Base-by-base conservation (phyloP, 30 jellyfish, hydroid and myxozoan genomes). In the Morbakka virulenta region DNA sequence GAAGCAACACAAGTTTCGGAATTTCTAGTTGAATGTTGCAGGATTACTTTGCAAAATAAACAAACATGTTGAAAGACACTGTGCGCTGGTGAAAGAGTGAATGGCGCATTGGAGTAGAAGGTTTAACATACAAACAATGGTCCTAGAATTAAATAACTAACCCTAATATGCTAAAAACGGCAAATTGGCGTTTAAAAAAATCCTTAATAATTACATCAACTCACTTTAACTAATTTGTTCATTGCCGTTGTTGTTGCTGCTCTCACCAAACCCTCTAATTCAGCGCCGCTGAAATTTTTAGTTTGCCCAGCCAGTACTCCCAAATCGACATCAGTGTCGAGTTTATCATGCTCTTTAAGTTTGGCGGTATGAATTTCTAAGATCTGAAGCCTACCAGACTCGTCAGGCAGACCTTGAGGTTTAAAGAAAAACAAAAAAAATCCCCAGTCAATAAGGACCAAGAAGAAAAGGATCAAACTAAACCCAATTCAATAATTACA, bases 201-300 rank as follows among this genome's bases (percentile, higher is more conserved):
- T n/a, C n/a, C 61, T 47, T 47, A n/a, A 47, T 9, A 47, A 47
- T 9, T 9, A 47, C 61, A 47, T 47, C n/a, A n/a, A 22, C 64
- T 22, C 21, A 87, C 94, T 81, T 79, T 79, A 31, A 88, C 96
- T 35, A 84, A 71, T 57, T 73, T 74, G 76, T 87, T 87, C 97
- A 94, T 87, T 2, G 99, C 96, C 24, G 94, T 87, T 3, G 99
- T 82, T 23, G 96, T 80, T 14, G 99, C 99, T 2, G 99, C 99
- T 52, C 97, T 84, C 21, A 94, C 99, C 30, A 94, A 72, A 11
- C 99, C 99, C 49, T 88, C 99, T 0, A 94, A 68, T 77, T 94
- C 99, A 4, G 99, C 99, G 33, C 99, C 99, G 74, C 99, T 94
- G 85, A 72, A 94, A 76, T 94, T 94, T 82, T 94, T 94, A 17